phyloP scores from a whole-genome alignment of 2,797 vertebrate genomes.

The Premnoplex brunnescens region DNA sequence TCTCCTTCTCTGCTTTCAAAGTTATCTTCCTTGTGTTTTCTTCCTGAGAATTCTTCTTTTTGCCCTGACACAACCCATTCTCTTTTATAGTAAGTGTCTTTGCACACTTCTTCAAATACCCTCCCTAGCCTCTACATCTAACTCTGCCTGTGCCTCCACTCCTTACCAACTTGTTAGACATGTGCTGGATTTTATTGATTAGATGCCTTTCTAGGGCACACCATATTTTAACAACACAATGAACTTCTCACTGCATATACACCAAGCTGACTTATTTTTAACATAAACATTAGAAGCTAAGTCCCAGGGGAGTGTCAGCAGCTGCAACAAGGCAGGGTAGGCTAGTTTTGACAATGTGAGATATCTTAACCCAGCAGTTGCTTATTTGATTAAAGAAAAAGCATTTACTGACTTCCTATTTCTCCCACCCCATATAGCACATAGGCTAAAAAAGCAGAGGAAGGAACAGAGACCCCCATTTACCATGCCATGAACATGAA shows the following conservation, averaged over 20 bases:
- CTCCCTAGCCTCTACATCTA: not conserved
- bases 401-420: not conserved
- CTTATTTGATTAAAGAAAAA: not conserved
- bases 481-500: not conserved
- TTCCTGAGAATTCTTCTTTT: not conserved
- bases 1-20: not conserved
- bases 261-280: not conserved
- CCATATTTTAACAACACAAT: not conserved
- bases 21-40: not conserved
- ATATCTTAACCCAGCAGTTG: not conserved
- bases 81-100: not conserved
- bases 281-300: not conserved
- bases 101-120: not conserved
- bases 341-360: not conserved
- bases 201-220: not conserved
- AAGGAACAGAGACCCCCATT: not conserved
- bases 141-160: not conserved
- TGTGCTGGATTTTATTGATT: not conserved
- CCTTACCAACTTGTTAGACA: not conserved
- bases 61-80: not conserved
- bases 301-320: not conserved
- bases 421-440: not conserved
- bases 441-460: not conserved
- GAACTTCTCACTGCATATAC: not conserved
- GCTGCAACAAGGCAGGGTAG: not conserved